These are phyloP conservation scores for Mimumesa dahlbomi DNA, from an alignment of 2,888 invertebrate species.

Conservation along the genomic window DNA sequence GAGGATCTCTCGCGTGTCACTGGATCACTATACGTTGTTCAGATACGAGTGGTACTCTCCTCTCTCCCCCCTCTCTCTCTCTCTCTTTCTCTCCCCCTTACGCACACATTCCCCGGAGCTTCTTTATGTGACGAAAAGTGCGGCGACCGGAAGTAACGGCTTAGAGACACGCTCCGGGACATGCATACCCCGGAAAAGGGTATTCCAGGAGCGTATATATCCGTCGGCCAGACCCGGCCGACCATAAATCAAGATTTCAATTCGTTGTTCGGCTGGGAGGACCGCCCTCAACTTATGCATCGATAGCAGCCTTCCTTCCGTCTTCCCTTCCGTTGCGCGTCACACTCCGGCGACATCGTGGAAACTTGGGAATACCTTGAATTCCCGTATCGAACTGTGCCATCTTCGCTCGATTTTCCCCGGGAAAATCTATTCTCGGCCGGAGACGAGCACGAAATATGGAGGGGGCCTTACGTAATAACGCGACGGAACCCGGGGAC, in stretches of 20 bases:
- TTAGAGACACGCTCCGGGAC: constrained; percentile 17
- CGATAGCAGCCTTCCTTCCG: constrained; percentile 47
- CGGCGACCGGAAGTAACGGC: constrained; percentile 56
- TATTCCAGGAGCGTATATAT: constrained; percentile 37
- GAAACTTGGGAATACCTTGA: constrained; percentile 49
- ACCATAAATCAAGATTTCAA: constrained; percentile 62
- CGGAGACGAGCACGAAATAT: constrained; percentile 11
- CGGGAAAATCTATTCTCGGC: constrained; percentile 33
- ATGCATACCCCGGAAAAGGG: constrained; percentile 26
- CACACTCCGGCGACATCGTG: constrained; percentile 36
- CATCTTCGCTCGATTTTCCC: constrained; percentile 48
- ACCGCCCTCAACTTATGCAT: constrained; percentile 53
- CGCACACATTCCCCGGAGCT: neutral
- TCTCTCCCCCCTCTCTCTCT: neutral
- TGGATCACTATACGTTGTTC: constrained; percentile 23
- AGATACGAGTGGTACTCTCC: constrained; percentile 5
- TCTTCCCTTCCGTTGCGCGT: constrained; percentile 22
- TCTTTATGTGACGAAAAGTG: constrained; percentile 38
- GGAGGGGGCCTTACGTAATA: neutral
- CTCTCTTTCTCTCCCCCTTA: neutral
- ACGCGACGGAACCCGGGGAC: neutral
- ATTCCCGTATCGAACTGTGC: constrained; percentile 59
- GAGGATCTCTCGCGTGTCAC: constrained; percentile 37
- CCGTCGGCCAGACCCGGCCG: constrained; percentile 33
- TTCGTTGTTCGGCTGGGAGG: constrained; percentile 38